Percentiles rank a stretch among this genome's conserved stretches.
phyloP scores from a whole-genome alignment of 2,888 invertebrate genomes.

The Oscheius sp. region DNA sequence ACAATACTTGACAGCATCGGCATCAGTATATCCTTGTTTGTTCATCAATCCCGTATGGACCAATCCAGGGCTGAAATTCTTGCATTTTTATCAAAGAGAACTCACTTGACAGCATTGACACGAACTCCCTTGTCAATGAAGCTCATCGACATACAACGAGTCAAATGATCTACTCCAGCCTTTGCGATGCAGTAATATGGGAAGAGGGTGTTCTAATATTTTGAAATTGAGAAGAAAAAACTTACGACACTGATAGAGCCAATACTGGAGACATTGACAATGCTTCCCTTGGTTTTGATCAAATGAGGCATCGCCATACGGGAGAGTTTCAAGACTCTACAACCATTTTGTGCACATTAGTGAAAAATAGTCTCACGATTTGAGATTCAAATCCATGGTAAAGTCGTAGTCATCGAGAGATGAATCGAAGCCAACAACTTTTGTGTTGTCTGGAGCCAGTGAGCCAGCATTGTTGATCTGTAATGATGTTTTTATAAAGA shows the following conservation, averaged over 20 bases:
- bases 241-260: slow-evolving; percentile 1
- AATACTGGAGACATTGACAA: slow-evolving; percentile 27
- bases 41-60: slow-evolving; percentile 7
- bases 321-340: slow-evolving; percentile 4
- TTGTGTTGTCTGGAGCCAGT: slow-evolving; percentile 22
- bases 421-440: slow-evolving; percentile 1
- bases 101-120: slow-evolving; percentile 5
- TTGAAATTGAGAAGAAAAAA: background rate
- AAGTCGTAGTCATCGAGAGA: slow-evolving; percentile 16
- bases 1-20: slow-evolving; percentile 3
- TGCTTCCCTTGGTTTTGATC: slow-evolving; percentile 19
- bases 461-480: slow-evolving; percentile 29
- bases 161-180: slow-evolving; percentile 19
- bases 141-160: background rate
- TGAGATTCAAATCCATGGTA: slow-evolving; percentile 18
- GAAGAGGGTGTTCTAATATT: slow-evolving; percentile 3
- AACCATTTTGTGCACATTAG: background rate
- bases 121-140: slow-evolving; percentile 1
- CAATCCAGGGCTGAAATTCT: slow-evolving; percentile 6
- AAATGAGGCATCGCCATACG: slow-evolving; percentile 8
- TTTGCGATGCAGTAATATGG: slow-evolving; percentile 12
- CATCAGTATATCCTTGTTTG: slow-evolving; percentile 6
- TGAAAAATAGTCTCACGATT: slow-evolving; percentile 16
- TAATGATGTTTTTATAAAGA: background rate
- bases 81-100: too few relatives aligned